phyloP scores from a whole-genome alignment of 2,113 vertebrate species.

The Corynorhinus townsendii region DNA sequence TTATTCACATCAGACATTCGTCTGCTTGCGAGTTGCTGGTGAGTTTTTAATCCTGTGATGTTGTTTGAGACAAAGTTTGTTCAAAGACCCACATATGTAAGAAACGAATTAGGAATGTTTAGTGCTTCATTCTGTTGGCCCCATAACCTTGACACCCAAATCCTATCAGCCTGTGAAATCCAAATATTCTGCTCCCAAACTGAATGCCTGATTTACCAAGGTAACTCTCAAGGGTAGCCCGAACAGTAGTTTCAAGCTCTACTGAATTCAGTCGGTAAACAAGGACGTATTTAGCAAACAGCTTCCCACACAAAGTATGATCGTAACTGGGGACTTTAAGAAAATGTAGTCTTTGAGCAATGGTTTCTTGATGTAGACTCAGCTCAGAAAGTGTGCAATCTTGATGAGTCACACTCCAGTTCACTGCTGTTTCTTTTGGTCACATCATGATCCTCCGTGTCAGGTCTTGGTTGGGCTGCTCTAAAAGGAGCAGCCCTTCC shows the following conservation, averaged over 20 bases:
- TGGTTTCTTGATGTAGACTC: neutral
- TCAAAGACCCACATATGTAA: slow-evolving; percentile 47
- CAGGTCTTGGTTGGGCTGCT: neutral
- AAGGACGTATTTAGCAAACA: neutral
- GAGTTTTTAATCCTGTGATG: neutral
- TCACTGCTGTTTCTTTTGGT: neutral
- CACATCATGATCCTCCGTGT: neutral
- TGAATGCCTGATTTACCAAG: neutral
- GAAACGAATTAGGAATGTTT: slow-evolving; percentile 19
- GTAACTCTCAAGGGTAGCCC: neutral
- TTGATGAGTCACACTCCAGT: neutral
- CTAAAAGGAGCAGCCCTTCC: neutral
- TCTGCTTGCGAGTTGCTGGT: neutral
- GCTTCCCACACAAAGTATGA: neutral
- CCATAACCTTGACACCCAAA: slow-evolving; percentile 31
- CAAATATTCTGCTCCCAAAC: neutral
- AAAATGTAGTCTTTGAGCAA: neutral
- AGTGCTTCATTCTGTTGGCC: neutral
- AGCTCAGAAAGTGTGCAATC: neutral
- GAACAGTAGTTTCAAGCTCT: neutral
- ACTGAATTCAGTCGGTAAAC: neutral
- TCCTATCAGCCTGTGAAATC: slow-evolving; percentile 8
- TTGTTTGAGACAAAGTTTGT: neutral
- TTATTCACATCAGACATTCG: slow-evolving; percentile 29
- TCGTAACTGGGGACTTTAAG: neutral